Evolutionary conservation across 1,140 invertebrate species (phyloP), one percentile per base, ranked within the genome.

Genomic region (Drosophila ercepeae): DNA sequence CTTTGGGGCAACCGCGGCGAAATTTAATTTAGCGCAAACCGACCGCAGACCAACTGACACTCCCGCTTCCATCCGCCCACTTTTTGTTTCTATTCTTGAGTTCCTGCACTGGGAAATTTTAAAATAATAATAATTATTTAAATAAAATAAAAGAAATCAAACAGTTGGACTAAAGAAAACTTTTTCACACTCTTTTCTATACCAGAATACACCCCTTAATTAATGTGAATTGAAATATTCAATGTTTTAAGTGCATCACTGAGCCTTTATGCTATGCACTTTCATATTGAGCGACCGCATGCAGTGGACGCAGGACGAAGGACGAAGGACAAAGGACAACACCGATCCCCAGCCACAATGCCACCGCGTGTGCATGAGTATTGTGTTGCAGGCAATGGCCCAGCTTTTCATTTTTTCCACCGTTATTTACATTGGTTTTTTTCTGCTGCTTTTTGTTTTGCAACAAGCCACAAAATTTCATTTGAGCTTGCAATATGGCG

Each of bases 21-120:
- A 86, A 86, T 86, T 86, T 86, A 86, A 86, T 86, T 86, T 86
- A 88, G 81, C 81, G 77, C 81, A 88, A 86, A 67, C 77, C 82
- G 78, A 78, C 77, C 82, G 60, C 82, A 88, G 82, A 88, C 77
- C 82, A 60, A 81, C 73, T 86, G 73, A 76, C 76, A 86, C 57
- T 51, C 60, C 46, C 63, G 34, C 11, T 50, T 44, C 6, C 6
- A 21, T 9, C 32, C 11, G n/a, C 21, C 36, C 8, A 34, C 27
- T 8, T 16, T 16, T 11, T 9, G 14, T 14, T 51, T 4, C 16
- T 44, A 8, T 42, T 41, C 25, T 42, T 23, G 11, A 44, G 11
- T n/a, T 42, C n/a, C 9, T 9, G 18, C n/a, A 63, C 29, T 29
- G 1, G 11, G 5, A 8, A 42, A 32, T n/a, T 34, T 2, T 34